A percentile compares a stretch with the other conserved stretches of the same genome.
phyloP scores from a whole-genome alignment of 2,888 invertebrate species.

The Phortica magna region DNA sequence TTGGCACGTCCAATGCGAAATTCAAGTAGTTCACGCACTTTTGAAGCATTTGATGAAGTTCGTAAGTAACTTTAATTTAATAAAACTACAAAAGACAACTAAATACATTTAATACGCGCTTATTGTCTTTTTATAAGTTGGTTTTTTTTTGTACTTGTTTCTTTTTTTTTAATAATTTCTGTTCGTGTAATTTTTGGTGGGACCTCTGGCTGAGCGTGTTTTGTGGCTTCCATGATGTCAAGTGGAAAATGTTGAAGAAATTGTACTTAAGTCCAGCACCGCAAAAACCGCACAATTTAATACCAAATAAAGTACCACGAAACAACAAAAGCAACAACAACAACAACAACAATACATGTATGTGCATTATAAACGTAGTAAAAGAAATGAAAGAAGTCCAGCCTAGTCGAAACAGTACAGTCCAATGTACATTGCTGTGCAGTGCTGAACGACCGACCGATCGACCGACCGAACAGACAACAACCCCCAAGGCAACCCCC shows the following conservation, averaged over 20 bases:
- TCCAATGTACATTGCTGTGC: too few species aligned
- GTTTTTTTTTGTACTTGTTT: background rate
- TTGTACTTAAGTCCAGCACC: constrained; percentile 63
- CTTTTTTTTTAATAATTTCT: constrained; percentile 12
- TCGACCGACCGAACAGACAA: background rate
- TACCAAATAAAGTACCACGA: constrained; percentile 52
- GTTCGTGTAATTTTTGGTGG: constrained; percentile 5
- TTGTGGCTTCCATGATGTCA: constrained; percentile 64
- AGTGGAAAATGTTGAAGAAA: constrained; percentile 73
- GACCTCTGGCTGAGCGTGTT: background rate
- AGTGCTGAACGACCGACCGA: background rate
- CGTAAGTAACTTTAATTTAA: background rate
- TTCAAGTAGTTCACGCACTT: too few species aligned
- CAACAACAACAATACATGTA: background rate
- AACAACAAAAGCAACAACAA: background rate
- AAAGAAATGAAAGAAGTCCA: constrained; percentile 15
- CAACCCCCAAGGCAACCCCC: background rate
- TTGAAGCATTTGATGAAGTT: too few species aligned
- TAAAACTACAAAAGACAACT: background rate
- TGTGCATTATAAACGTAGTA: background rate
- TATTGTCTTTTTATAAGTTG: constrained; percentile 45
- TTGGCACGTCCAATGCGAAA: too few species aligned
- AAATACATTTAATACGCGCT: background rate
- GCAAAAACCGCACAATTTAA: constrained; percentile 73
- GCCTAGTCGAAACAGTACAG: background rate